Percentiles rank a stretch among this genome's conserved stretches.
Conservation (phyloP, 2,113 vertebrate genomes). For the Globicephala melas region DNA sequence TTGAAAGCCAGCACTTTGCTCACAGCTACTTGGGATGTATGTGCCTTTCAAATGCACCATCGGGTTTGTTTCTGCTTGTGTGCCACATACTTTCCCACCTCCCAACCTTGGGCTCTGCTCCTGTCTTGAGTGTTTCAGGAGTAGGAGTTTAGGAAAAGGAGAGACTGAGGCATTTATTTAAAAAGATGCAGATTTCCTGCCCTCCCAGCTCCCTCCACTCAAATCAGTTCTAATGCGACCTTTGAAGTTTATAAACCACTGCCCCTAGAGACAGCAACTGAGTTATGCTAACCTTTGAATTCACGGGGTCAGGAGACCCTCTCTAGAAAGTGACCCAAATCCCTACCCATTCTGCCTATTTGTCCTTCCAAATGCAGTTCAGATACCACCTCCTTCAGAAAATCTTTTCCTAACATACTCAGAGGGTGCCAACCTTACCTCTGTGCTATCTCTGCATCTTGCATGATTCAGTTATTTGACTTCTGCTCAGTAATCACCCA, state of each 20-base stretch:
- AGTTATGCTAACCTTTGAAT: not conserved
- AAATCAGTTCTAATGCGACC: not conserved
- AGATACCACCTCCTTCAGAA: not conserved
- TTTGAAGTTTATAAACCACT: not conserved
- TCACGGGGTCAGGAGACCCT: not conserved
- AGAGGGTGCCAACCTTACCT: not conserved
- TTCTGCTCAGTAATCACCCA: not conserved
- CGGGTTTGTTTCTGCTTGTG: not conserved
- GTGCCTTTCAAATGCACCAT: not conserved
- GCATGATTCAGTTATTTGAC: fast-evolving
- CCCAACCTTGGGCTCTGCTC: not conserved
- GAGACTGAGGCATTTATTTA: not conserved
- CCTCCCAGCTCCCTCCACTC: not conserved
- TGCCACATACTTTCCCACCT: not conserved
- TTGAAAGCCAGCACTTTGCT: not conserved
- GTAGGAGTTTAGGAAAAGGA: not conserved
- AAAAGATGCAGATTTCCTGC: not conserved
- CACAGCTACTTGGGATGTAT: not conserved
- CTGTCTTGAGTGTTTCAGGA: not conserved
- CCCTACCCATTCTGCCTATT: not conserved
- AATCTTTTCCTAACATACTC: not conserved
- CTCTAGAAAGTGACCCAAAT: not conserved
- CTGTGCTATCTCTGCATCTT: not conserved
- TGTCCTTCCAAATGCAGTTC: not conserved
- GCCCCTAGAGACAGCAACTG: not conserved